These are phyloP conservation scores for Pterostichus madidus DNA, from an alignment of 2,888 invertebrate genomes.

Conservation along the genomic window DNA sequence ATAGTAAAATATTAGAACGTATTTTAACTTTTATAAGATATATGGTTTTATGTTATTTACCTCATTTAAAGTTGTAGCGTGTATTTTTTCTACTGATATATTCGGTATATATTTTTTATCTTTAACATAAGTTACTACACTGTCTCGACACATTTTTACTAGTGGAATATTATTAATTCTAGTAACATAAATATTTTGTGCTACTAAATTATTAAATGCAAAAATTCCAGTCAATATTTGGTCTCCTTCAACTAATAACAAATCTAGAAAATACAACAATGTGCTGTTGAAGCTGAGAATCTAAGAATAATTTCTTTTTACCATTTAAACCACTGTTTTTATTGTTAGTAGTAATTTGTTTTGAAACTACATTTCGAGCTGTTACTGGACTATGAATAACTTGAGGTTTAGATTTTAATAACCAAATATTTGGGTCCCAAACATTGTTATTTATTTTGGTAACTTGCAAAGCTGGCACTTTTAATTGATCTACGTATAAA, in stretches of 20 bases:
- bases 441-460: conserved; percentile 36
- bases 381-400: conserved; percentile 18
- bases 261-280: conserved; percentile 40
- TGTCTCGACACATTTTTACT: conserved; percentile 28
- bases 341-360: conserved; percentile 28
- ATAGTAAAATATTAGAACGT: no score
- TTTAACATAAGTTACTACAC: neutral
- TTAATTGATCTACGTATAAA: conserved; percentile 29
- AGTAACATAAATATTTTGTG: conserved; percentile 32
- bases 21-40: neutral
- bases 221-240: conserved; percentile 14
- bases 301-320: conserved; percentile 14
- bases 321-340: conserved; percentile 19
- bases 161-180: conserved; percentile 32
- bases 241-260: conserved; percentile 36
- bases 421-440: conserved; percentile 47
- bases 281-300: neutral
- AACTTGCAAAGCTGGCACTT: conserved; percentile 18
- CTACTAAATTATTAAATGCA: conserved; percentile 24
- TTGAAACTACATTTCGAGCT: conserved; percentile 24
- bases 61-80: conserved; percentile 6
- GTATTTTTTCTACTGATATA: conserved; percentile 20
- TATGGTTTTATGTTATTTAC: conserved; percentile 15
- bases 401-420: conserved; percentile 43
- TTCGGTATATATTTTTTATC: conserved; percentile 10